These are phyloP conservation scores for Scaptomyza polygonia DNA, from an alignment of 2,888 invertebrate species.

Conservation along the genomic window DNA sequence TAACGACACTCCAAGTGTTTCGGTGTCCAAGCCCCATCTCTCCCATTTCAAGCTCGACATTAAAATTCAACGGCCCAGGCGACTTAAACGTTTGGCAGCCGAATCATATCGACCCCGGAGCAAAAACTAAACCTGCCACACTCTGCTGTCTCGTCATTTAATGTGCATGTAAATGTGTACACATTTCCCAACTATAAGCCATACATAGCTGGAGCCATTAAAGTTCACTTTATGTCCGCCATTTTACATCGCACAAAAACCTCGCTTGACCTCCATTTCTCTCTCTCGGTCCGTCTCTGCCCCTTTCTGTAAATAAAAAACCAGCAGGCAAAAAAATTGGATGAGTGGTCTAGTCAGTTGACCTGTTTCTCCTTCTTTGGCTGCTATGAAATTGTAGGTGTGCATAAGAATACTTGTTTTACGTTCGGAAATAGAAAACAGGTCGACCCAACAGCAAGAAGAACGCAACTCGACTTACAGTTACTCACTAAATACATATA, in stretches of 20 bases:
- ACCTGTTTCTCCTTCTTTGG: neutral
- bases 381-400: constrained; percentile 56
- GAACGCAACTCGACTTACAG: constrained; percentile 1
- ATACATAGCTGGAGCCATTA: constrained; percentile 63
- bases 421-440: constrained; percentile 53
- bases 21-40: constrained; percentile 7
- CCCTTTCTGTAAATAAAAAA: constrained; percentile 21
- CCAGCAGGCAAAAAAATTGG: constrained; percentile 4
- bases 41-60: constrained; percentile 21
- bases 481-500: too few species aligned
- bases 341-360: constrained; percentile 12
- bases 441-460: neutral
- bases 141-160: constrained; percentile 58
- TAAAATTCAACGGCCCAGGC: constrained; percentile 45
- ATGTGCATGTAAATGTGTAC: constrained; percentile 72
- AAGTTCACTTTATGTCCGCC: constrained; percentile 70
- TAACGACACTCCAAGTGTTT: constrained; percentile 74
- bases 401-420: constrained; percentile 79
- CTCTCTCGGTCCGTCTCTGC: neutral
- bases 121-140: neutral
- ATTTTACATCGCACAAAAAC: constrained; percentile 52
- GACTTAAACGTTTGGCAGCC: constrained; percentile 54
- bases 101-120: constrained; percentile 46
- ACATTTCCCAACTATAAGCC: constrained; percentile 40
- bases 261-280: neutral